Percentiles rank a stretch among this genome's conserved stretches.
These are phyloP conservation scores for Cyphomyrmex costatus DNA, from an alignment of 1,140 invertebrate species.

Conservation along the genomic window DNA sequence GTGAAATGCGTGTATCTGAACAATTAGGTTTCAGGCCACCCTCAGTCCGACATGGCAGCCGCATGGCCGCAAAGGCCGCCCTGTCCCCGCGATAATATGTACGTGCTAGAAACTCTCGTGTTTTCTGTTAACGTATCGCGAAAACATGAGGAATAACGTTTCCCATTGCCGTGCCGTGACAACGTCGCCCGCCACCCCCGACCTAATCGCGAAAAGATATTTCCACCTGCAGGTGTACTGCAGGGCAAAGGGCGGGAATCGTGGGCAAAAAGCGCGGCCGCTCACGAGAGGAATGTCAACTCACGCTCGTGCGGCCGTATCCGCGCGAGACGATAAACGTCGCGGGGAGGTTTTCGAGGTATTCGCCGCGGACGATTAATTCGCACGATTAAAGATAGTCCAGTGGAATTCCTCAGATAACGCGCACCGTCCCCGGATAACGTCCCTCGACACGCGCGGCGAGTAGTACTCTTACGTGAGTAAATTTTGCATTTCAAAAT, in stretches of 20 bases:
- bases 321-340: constrained; percentile 65
- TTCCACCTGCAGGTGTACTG: constrained; percentile 70
- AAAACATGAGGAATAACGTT: constrained; percentile 78
- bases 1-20: constrained; percentile 82
- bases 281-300: constrained; percentile 63
- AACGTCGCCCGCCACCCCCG: constrained; percentile 57
- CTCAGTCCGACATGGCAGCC: constrained; percentile 60
- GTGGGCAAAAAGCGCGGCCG: constrained; percentile 47
- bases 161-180: constrained; percentile 75
- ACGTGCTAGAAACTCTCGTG: constrained; percentile 78
- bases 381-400: constrained; percentile 64
- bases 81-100: constrained; percentile 73
- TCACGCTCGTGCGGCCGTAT: constrained; percentile 44
- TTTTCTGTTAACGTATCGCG: constrained; percentile 80
- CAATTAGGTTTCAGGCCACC: constrained; percentile 79
- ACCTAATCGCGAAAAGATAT: constrained; percentile 74
- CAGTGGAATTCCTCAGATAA: constrained; percentile 49
- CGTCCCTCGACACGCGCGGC: background rate
- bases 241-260: background rate
- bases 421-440: background rate
- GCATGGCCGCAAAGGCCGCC: background rate
- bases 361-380: constrained; percentile 63
- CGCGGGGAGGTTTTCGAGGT: constrained; percentile 30
- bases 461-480: background rate
- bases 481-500: constrained; percentile 25